These are phyloP conservation scores for Zygaena filipendulae DNA, from an alignment of 2,888 invertebrate species.

Conservation along the genomic window DNA sequence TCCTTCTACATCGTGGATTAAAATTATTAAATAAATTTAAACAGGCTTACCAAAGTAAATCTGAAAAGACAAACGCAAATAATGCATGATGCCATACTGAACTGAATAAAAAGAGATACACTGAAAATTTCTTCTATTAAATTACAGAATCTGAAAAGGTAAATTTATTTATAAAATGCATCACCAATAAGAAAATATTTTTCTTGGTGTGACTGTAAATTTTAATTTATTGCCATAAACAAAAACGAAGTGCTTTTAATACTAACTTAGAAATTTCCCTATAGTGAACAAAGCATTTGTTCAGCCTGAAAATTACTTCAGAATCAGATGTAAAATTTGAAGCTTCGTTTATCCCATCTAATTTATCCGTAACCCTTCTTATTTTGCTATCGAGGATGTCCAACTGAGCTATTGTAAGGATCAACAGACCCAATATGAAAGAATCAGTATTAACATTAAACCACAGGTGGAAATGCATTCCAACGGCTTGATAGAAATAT, in stretches of 20 bases:
- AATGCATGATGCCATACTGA: conserved; percentile 34
- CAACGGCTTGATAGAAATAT: conserved; percentile 34
- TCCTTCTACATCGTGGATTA: no score
- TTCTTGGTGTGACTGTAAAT: no score
- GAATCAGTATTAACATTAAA: conserved; percentile 34
- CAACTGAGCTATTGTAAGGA: conserved; percentile 36
- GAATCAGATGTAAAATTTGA: no score
- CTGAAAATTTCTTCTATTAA: conserved; percentile 33
- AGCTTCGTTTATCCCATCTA: conserved; percentile 3
- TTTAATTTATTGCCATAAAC: no score
- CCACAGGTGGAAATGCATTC: conserved; percentile 32
- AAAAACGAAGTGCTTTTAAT: no score
- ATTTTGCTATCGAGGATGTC: conserved; percentile 35
- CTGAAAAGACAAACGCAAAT: conserved; percentile 42
- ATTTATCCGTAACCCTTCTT: conserved; percentile 22
- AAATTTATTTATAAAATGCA: no score
- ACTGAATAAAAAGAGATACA: conserved; percentile 33
- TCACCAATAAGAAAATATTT: no score
- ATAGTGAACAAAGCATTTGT: no score
- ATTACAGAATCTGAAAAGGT: conserved; percentile 37
- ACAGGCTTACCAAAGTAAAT: conserved; percentile 36
- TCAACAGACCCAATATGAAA: conserved; percentile 34
- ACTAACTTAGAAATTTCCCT: no score
- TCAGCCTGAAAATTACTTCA: no score
- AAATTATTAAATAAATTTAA: background rate